Base-by-base conservation (phyloP, 2,797 vertebrate genomes). In the Heterohyrax brucei region DNA sequence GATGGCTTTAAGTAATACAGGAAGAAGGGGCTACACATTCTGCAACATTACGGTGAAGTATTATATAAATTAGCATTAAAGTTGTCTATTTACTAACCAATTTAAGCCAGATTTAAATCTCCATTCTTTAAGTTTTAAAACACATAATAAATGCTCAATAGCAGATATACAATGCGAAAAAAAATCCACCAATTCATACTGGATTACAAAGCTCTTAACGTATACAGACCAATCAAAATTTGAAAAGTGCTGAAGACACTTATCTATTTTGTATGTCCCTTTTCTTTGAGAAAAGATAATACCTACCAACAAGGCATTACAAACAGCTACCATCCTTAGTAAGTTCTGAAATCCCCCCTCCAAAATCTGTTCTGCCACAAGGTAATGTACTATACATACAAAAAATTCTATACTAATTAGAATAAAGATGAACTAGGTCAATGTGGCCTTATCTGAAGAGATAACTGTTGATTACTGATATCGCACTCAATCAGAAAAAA, bases 111-210 rank as follows among this genome's bases (percentile, higher is more conserved):
- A 59, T 22, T 50, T 48, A 93, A 72, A 53, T 39, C 28, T 87
- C 56, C 61, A 66, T 87, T 72, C 21, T 79, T 93, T 26, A 87
- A 81, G 24, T 81, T 62, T 81, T 30, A 81, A 33, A 62, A 87
- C 26, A 75, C 14, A 50, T 39, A 81, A 73, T 64, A 81, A 53
- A 50, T 72, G 46, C 44, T 78, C 59, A 81, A 88, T 1, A 61
- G 64, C 21, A 44, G 77, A 30, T 39, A 10, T 13, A 90, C 13
- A 62, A 64, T 26, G 26, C 2, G n/a, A 39, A 14, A 46, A 24
- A 30, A 86, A 85, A 70, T 30, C 5, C 18, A 62, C 19, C 30
- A 62, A 66, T 56, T 76, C 19, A 73, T 13, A 75, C 9, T n/a
- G 79, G 84, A 81, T 6, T 48, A 61, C 44, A 53, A 73, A 62